phyloP scores from a whole-genome alignment of 2,797 vertebrate species.

The Sciaenops ocellatus region DNA sequence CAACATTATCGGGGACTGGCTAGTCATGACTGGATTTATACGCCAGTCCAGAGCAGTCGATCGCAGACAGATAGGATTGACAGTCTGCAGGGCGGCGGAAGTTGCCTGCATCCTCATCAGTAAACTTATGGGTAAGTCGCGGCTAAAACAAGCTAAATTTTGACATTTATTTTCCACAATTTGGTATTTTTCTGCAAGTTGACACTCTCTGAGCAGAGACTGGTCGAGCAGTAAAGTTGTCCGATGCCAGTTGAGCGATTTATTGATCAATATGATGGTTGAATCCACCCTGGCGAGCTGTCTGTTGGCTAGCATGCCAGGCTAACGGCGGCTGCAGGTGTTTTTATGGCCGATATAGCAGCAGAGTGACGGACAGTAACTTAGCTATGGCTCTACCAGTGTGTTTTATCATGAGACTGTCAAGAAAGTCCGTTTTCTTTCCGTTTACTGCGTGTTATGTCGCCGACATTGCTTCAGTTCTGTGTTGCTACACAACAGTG shows the following conservation, averaged over 20 bases:
- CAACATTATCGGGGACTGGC: constrained; percentile 10
- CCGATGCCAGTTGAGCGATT: neutral
- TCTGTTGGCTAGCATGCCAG: constrained; percentile 49
- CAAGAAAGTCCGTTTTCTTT: neutral
- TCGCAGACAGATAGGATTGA: constrained; percentile 51
- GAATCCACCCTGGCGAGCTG: constrained; percentile 10
- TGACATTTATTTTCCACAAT: neutral
- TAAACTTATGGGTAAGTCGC: constrained; percentile 69
- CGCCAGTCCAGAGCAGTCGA: constrained; percentile 57
- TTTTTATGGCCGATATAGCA: neutral
- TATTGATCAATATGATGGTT: neutral
- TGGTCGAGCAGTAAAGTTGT: neutral
- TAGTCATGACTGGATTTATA: constrained; percentile 42
- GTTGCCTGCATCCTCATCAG: constrained; percentile 58
- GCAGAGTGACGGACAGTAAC: neutral
- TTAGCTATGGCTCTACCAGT: neutral
- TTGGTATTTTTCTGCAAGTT: neutral
- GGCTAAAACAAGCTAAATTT: neutral
- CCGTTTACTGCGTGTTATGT: neutral
- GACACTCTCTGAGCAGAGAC: no score
- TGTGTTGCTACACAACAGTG: constrained; percentile 43
- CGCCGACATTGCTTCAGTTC: neutral
- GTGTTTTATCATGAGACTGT: neutral
- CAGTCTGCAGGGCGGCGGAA: constrained; percentile 66
- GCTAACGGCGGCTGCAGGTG: constrained; percentile 54